These are phyloP conservation scores for Cryptocheilus praepositus DNA, from an alignment of 2,888 invertebrate species.

Conservation along the genomic window DNA sequence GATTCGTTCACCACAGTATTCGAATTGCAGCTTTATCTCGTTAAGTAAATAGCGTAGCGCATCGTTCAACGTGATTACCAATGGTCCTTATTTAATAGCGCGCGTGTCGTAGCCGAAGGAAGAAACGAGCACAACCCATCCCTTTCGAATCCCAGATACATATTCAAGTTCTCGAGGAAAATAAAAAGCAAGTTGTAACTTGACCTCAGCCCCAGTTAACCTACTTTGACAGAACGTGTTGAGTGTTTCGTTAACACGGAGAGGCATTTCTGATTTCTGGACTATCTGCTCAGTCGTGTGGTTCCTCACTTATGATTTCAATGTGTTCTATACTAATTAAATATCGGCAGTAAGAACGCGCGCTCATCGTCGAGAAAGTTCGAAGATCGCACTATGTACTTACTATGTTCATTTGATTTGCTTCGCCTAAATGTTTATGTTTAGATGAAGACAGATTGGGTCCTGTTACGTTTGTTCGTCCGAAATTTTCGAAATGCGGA, in stretches of 20 bases:
- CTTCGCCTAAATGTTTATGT: conserved; percentile 72
- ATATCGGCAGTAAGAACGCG: too few species aligned
- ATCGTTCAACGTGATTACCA: conserved; percentile 47
- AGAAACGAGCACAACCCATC: neutral
- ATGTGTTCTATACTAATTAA: too few species aligned
- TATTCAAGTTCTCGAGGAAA: conserved; percentile 8
- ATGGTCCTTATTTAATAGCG: conserved; percentile 62
- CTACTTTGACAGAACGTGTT: too few species aligned
- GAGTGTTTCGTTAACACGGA: too few species aligned
- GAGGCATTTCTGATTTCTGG: too few species aligned
- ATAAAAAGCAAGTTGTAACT: neutral
- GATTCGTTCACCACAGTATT: conserved; percentile 72
- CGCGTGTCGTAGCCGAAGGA: conserved; percentile 43
- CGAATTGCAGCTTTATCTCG: conserved; percentile 72
- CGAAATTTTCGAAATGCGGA: conserved; percentile 64
- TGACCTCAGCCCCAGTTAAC: too few species aligned
- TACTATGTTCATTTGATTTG: conserved; percentile 59
- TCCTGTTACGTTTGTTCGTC: conserved; percentile 50
- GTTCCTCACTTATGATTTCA: too few species aligned
- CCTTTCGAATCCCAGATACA: conserved; percentile 6
- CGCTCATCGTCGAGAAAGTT: neutral
- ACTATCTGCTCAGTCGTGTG: too few species aligned
- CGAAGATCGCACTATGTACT: conserved; percentile 6
- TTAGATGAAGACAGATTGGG: conserved; percentile 72
- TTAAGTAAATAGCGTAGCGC: conserved; percentile 58